These are phyloP conservation scores for Nezara viridula DNA, from an alignment of 2,888 invertebrate species.

Conservation along the genomic window DNA sequence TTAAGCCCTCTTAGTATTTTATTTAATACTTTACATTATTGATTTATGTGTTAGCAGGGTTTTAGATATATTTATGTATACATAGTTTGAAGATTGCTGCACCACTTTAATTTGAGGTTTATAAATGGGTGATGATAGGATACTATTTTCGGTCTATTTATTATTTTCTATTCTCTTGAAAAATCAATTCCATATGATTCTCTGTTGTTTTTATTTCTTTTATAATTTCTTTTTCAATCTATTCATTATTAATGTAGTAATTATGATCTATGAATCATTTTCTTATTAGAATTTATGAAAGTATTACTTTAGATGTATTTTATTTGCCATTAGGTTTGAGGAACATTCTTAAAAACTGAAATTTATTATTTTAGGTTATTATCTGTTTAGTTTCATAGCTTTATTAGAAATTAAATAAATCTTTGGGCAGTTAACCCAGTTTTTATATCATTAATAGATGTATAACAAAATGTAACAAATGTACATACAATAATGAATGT, in stretches of 20 bases:
- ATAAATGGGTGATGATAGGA: constrained; percentile 50
- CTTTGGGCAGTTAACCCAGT: constrained; percentile 46
- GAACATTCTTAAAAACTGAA: not conserved
- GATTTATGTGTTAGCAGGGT: constrained; percentile 33
- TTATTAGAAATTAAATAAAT: constrained; percentile 21
- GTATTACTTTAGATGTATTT: constrained; percentile 18
- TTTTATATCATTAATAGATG: not conserved
- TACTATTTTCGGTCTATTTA: not conserved
- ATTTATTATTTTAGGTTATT: not conserved
- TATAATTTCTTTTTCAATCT: not conserved
- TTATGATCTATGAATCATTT: not conserved
- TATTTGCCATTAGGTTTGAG: constrained; percentile 8
- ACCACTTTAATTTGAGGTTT: constrained; percentile 39
- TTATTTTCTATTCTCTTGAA: not conserved
- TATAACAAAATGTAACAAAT: not conserved
- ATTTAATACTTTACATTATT: constrained; percentile 11
- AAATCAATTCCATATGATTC: not conserved
- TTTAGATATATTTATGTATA: constrained; percentile 37
- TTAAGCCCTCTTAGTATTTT: constrained; percentile 40
- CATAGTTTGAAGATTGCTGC: constrained; percentile 42
- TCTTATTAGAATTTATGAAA: constrained; percentile 1
- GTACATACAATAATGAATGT: too few relatives aligned
- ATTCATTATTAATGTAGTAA: constrained; percentile 8
- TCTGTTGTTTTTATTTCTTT: constrained; percentile 50
- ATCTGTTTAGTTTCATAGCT: not conserved